Conservation (phyloP, 2,888 invertebrate species). For the Cyrtodaria siliqua region DNA sequence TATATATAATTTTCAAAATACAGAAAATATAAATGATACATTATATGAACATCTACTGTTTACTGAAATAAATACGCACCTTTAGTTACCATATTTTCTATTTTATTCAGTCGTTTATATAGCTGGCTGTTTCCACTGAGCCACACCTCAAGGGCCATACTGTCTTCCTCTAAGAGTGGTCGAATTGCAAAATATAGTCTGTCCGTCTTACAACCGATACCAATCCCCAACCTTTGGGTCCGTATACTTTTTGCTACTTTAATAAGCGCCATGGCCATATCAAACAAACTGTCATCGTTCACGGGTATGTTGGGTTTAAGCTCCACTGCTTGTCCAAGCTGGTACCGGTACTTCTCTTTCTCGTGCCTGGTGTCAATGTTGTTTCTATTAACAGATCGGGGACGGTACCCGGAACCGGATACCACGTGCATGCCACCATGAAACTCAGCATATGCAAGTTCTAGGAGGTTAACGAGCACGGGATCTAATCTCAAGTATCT, state of each 20-base stretch:
- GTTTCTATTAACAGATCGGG: slow-evolving; percentile 60
- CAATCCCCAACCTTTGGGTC: slow-evolving; percentile 54
- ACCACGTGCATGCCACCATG: slow-evolving; percentile 46
- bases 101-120: slow-evolving; percentile 31
- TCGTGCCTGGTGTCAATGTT: slow-evolving; percentile 61
- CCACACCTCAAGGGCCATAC: slow-evolving; percentile 58
- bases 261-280: slow-evolving; percentile 49
- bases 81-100: slow-evolving; percentile 39
- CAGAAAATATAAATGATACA: no score
- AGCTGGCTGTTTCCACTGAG: slow-evolving; percentile 47
- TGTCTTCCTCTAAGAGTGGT: slow-evolving; percentile 41
- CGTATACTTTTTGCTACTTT: slow-evolving; percentile 47
- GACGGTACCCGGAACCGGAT: slow-evolving; percentile 60
- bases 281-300: slow-evolving; percentile 39
- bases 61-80: slow-evolving; percentile 22
- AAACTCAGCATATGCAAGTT: slow-evolving; percentile 54
- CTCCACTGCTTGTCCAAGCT: slow-evolving; percentile 70
- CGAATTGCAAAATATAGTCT: slow-evolving; percentile 63
- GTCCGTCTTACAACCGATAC: slow-evolving; percentile 62
- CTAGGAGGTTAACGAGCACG: slow-evolving; percentile 59
- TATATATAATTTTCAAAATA: neutral
- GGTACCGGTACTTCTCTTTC: slow-evolving; percentile 58
- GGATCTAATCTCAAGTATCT: slow-evolving; percentile 67
- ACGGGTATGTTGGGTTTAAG: slow-evolving; percentile 42
- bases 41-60: no score